Conservation (phyloP, 2,888 invertebrate genomes). For the Brassicogethes aeneus region DNA sequence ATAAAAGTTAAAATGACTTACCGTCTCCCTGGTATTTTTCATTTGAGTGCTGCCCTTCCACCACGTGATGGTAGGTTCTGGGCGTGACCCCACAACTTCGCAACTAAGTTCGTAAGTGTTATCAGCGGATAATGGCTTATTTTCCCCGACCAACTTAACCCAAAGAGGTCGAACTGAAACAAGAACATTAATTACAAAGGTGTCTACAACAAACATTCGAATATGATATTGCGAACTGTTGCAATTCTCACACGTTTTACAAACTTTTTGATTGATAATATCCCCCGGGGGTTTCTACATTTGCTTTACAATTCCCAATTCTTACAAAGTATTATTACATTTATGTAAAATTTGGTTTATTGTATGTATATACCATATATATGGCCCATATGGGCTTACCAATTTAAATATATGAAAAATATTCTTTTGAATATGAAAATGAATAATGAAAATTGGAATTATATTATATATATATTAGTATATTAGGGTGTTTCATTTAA, state of each 20-base stretch:
- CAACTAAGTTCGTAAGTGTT: constrained; percentile 63
- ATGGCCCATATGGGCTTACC: too few relatives aligned
- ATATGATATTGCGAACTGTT: constrained; percentile 9
- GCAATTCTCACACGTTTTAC: constrained; percentile 10
- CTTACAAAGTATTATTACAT: too few relatives aligned
- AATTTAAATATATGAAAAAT: too few relatives aligned
- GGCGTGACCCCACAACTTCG: constrained; percentile 64
- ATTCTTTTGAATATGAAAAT: too few relatives aligned
- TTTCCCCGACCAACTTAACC: constrained; percentile 59
- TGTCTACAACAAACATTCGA: constrained; percentile 13
- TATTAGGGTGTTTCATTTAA: too few relatives aligned
- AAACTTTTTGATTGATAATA: not conserved
- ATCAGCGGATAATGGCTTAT: constrained; percentile 62
- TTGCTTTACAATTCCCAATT: too few relatives aligned
- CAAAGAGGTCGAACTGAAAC: constrained; percentile 62
- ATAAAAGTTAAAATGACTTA: constrained; percentile 40
- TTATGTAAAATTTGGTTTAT: too few relatives aligned
- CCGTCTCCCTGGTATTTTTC: constrained; percentile 57
- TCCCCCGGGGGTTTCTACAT: too few relatives aligned
- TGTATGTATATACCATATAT: too few relatives aligned
- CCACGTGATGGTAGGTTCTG: constrained; percentile 71
- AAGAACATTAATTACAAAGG: constrained; percentile 22
- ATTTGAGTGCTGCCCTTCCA: constrained; percentile 64
- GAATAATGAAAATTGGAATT: too few relatives aligned
- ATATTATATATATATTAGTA: too few relatives aligned